A percentile compares a stretch with the other conserved stretches of the same genome.
These are phyloP conservation scores for Agrilus planipennis DNA, from an alignment of 1,140 invertebrate genomes.

Conservation along the genomic window DNA sequence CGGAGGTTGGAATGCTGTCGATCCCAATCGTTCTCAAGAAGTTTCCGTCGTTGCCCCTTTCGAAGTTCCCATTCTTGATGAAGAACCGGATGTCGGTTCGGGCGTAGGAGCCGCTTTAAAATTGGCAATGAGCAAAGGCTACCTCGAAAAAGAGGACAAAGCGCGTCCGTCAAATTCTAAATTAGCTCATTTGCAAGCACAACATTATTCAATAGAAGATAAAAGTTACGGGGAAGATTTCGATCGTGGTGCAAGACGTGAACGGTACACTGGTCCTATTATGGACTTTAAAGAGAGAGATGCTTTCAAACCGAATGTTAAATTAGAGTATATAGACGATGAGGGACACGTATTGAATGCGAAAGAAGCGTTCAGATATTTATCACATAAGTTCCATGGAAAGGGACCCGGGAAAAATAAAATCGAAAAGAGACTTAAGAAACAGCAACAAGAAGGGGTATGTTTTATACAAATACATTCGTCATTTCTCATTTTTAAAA, in stretches of 20 bases:
- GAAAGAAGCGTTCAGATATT: conserved; percentile 94
- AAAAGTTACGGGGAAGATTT: conserved; percentile 70
- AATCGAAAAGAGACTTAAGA: conserved; percentile 92
- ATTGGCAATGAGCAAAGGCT: conserved; percentile 91
- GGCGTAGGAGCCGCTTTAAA: conserved; percentile 87
- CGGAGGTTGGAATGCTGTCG: conserved; percentile 39
- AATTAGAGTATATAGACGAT: conserved; percentile 96
- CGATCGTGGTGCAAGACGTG: conserved; percentile 41
- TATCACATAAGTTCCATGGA: conserved; percentile 98
- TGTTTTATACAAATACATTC: conserved; percentile 19
- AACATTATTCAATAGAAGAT: conserved; percentile 96
- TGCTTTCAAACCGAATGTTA: conserved; percentile 87
- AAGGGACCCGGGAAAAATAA: conserved; percentile 99
- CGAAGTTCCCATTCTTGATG: conserved; percentile 74
- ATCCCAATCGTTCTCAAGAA: conserved; percentile 33
- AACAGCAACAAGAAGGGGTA: conserved; percentile 84
- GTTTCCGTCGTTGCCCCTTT: conserved; percentile 33
- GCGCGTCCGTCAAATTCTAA: conserved; percentile 59
- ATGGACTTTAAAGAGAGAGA: conserved; percentile 92
- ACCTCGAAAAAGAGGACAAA: conserved; percentile 72
- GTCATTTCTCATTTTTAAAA: background rate
- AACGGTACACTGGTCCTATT: conserved; percentile 74
- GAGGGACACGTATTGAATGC: conserved; percentile 78
- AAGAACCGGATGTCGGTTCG: conserved; percentile 86
- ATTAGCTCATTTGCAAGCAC: conserved; percentile 68